Conservation (phyloP, 2,888 invertebrate species). For the Habroteleia sp. region DNA sequence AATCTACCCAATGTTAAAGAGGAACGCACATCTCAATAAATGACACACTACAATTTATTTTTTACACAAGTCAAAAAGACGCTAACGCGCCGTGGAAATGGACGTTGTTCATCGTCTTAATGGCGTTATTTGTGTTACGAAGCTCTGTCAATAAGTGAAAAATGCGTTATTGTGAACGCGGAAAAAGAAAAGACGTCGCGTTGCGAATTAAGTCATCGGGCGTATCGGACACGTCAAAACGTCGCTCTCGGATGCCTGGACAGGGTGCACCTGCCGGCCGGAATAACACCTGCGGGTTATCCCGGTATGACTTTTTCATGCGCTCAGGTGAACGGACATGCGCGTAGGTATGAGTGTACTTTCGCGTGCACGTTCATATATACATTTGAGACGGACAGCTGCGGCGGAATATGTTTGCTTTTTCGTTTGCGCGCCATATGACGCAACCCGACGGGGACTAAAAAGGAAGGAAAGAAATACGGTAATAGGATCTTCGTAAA, state of each 20-base stretch:
- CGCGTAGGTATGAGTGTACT: conserved; percentile 23
- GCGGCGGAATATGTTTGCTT: conserved; percentile 64
- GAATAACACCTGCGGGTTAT: conserved; percentile 58
- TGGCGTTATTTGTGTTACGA: no score
- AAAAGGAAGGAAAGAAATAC: conserved; percentile 41
- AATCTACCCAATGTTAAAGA: no score
- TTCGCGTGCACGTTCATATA: conserved; percentile 43
- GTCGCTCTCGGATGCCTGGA: conserved; percentile 18
- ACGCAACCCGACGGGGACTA: conserved; percentile 62
- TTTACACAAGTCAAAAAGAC: no score
- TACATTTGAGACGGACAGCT: conserved; percentile 67
- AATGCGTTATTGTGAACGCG: no score
- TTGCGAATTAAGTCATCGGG: conserved; percentile 40
- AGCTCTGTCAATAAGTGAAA: no score
- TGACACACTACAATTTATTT: no score
- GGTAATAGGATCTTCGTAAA: conserved; percentile 48
- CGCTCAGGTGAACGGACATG: conserved; percentile 57
- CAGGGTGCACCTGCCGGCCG: conserved; percentile 46
- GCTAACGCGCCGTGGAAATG: no score
- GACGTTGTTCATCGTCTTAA: no score
- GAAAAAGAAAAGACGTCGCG: conserved; percentile 15
- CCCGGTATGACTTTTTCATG: conserved; percentile 55
- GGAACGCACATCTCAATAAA: no score
- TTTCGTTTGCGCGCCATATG: conserved; percentile 68
- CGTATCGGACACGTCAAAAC: conserved; percentile 36